Conservation (phyloP, 2,797 vertebrate species). For the Xenops minutus region DNA sequence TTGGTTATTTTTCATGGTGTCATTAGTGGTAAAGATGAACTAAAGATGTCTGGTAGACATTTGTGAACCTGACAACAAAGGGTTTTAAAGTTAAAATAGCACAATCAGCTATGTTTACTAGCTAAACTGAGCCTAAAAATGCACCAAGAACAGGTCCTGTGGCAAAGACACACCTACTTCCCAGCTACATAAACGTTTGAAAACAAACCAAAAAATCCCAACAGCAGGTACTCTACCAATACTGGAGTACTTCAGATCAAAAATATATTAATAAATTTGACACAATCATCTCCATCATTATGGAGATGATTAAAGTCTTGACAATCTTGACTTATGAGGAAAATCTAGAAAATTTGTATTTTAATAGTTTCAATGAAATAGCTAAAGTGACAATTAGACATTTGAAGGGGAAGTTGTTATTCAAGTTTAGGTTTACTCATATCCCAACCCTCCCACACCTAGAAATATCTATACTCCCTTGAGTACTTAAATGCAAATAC, state of each 20-base stretch:
- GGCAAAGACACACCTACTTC: neutral
- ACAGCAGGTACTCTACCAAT: neutral
- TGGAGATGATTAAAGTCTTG: neutral
- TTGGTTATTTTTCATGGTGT: neutral
- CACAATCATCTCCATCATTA: neutral
- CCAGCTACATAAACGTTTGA: neutral
- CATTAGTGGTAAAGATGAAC: neutral
- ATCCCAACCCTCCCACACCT: rapidly evolving
- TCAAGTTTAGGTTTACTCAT: neutral
- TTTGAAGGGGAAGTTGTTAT: neutral
- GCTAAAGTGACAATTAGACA: neutral
- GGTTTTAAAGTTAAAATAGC: neutral
- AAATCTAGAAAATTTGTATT: neutral
- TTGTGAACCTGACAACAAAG: neutral
- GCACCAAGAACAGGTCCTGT: neutral
- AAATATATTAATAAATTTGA: neutral
- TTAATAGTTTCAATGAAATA: neutral
- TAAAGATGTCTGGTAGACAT: neutral
- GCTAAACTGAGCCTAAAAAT: neutral
- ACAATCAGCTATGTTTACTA: neutral
- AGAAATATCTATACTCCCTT: neutral
- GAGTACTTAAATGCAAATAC: neutral
- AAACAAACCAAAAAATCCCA: neutral
- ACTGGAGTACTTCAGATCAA: neutral
- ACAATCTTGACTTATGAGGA: neutral